Evolutionary conservation across 2,888 invertebrate species (phyloP), one percentile per base, ranked within the genome.

Genomic region (Tetramorium bicarinatum): DNA sequence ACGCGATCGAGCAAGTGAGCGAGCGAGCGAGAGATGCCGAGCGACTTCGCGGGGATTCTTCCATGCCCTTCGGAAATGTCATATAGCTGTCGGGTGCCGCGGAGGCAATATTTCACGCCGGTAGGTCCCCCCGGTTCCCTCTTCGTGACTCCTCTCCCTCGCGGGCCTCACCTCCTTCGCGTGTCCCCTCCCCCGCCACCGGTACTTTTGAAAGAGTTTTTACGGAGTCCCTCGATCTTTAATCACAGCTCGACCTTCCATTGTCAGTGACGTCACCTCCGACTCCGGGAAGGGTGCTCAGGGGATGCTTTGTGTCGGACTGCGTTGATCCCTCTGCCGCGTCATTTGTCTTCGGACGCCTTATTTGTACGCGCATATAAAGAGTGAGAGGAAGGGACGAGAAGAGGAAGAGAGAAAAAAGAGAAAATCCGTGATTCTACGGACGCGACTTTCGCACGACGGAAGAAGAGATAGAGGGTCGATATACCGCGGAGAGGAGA

Each of bases 211-310:
- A 93, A 93, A 92, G 91, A 94, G 93, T 94, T 94, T 94, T 94
- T 93, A 92, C 93, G 92, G 89, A 94, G 93, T 93, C 94, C 93
- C 94, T 93, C 94, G 94, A 94, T 94, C 94, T 94, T 94, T 94
- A 94, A 94, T 94, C 94, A 94, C 94, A 92, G 92, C 94, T 94
- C 94, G 94, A 94, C 94, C 94, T 94, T 93, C 93, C 93, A 94
- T 94, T 94, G 94, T 94, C 94, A 91, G 91, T 93, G 93, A 94
- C 94, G 93, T 94, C 94, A 94, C 94, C 94, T 94, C 93, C 90
- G 92, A 93, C 91, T 92, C 88, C 59, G 88, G 86, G 90, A 90
- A 93, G 93, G 93, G 93, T 92, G 91, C 88, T 86, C 88, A 86
- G 90, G 92, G 91, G 92, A 90, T 91, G 93, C 92, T 93, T 93